These are phyloP conservation scores for Dione vanillae DNA, from an alignment of 2,888 invertebrate genomes.

Conservation along the genomic window DNA sequence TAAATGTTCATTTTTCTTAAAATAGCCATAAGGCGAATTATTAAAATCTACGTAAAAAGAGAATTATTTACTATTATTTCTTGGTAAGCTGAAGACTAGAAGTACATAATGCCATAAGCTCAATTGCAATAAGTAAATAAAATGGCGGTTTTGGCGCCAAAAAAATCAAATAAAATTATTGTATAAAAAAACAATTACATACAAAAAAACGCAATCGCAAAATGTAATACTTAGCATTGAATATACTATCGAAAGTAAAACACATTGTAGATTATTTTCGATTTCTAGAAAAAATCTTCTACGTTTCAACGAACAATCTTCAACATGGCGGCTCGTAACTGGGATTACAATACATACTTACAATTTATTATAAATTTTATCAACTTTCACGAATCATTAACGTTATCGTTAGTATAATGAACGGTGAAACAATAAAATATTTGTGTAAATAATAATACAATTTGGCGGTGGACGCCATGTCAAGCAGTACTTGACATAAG, in stretches of 20 bases:
- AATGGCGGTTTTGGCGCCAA: constrained; percentile 21
- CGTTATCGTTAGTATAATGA: neutral
- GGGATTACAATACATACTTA: neutral
- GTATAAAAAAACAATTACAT: neutral
- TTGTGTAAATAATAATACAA: constrained; percentile 14
- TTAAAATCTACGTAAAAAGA: neutral
- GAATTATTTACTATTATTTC: neutral
- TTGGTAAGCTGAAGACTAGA: constrained; percentile 24
- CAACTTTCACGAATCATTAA: constrained; percentile 10
- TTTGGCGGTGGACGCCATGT: constrained; percentile 21
- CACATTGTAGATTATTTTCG: neutral
- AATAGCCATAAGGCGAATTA: neutral
- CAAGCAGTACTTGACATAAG: constrained; percentile 15
- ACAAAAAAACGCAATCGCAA: constrained; percentile 16
- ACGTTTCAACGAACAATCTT: neutral
- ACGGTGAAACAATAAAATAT: constrained; percentile 15
- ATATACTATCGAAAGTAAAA: neutral
- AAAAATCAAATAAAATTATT: neutral
- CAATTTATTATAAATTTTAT: neutral
- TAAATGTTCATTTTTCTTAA: neutral
- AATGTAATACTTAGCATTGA: constrained; percentile 8
- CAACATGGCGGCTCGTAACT: constrained; percentile 5
- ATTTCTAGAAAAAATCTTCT: neutral
- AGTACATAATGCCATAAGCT: constrained; percentile 27
- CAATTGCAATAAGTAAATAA: constrained; percentile 7